Evolutionary conservation across 2,888 invertebrate genomes (phyloP), one percentile per base, ranked within the genome.

Genomic region (Laspeyria flexula): DNA sequence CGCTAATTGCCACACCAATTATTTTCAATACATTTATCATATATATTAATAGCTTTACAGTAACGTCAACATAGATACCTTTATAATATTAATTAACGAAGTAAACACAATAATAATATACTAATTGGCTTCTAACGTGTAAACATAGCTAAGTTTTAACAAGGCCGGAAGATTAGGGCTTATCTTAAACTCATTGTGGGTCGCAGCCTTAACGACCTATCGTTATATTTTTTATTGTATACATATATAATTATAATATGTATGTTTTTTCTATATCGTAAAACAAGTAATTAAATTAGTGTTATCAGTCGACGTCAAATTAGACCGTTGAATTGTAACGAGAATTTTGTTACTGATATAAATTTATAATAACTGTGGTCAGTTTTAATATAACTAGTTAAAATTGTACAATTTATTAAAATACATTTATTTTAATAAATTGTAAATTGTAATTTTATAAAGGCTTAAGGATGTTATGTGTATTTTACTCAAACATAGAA

Each of bases 131-230:
- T 38, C 38, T 47, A 46, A 53, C 55, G 61, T 62, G 49, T 65
- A 65, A 71, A 71, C 54, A 71, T 11, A 18, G 50, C 50, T 59
- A 55, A 55, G 48, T 47, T 55, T 54, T 54, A 71, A 68, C 69
- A 71, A 69, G 69, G 71, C 68, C 65, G 62, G 41, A 63, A 68
- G 69, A 68, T 71, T 69, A 68, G 23, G 43, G 43, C 62, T 72
- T 73, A 74, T 74, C 74, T 60, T 45, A 44, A 35, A 43, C 53
- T 27, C 51, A 43, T n/a, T 50, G 57, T 57, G 58, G 71, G 68
- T 67, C 65, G 49, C 7, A 49, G 47, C 59, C 40, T 60, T 55
- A 59, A 56, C 51, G 60, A 73, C 59, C 67, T 51, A 61, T 60
- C 53, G 51, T 71, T 64, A 62, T 55, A 43, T 42, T 63, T 60